phyloP scores from a whole-genome alignment of 2,888 invertebrate species.

The Sthenelais limicola region DNA sequence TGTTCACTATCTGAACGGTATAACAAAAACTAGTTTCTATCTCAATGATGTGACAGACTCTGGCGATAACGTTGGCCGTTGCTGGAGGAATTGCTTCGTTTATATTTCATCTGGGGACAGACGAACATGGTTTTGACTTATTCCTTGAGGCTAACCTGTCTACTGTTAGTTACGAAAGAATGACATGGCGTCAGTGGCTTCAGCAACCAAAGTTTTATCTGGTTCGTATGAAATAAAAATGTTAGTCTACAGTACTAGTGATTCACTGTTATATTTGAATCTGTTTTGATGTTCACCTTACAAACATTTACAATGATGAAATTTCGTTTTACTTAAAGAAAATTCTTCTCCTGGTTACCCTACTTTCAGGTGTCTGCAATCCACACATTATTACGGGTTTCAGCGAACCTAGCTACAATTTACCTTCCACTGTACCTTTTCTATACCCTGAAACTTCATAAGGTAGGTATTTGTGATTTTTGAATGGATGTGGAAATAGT shows the following conservation, averaged over 20 bases:
- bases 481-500: too few relatives aligned
- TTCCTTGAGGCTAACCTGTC: conserved; percentile 12
- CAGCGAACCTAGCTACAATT: not conserved
- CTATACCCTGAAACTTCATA: not conserved
- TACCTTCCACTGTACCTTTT: conserved; percentile 5
- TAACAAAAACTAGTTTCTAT: not conserved
- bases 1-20: too few relatives aligned
- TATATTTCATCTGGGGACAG: conserved; percentile 14
- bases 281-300: not conserved
- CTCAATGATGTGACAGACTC: conserved; percentile 21
- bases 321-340: not conserved
- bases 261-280: not conserved
- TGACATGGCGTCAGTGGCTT: conserved; percentile 1
- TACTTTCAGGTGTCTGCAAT: not conserved
- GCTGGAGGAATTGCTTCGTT: not conserved
- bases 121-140: conserved; percentile 17
- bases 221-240: conserved; percentile 1
- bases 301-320: not conserved
- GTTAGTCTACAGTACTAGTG: not conserved
- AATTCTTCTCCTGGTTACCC: too few relatives aligned
- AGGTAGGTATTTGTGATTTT: too few relatives aligned
- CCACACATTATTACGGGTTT: not conserved
- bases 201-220: conserved; percentile 19
- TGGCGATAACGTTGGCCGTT: conserved; percentile 8
- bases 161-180: not conserved